Base-by-base conservation (phyloP, 2,797 vertebrate genomes). In the Fratercula arctica region DNA sequence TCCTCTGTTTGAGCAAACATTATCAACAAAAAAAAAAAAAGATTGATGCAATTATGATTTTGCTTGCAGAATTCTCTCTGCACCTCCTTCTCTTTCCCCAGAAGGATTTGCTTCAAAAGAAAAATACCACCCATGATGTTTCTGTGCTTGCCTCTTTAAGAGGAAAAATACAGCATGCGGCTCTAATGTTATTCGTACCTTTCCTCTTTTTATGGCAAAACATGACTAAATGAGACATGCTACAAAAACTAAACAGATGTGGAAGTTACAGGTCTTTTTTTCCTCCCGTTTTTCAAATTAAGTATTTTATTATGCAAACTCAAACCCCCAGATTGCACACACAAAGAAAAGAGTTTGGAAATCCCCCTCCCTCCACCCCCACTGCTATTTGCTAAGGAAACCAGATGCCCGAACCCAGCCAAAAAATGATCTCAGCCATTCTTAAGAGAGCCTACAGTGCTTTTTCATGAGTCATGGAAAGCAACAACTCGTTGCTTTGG, bases 381-480 rank as follows among this genome's bases (percentile, higher is more conserved):
- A 85, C 63, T 67, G 76, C 95, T 96, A 77, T 94, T 94, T 70
- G 83, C 93, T 92, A 88, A 92, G 89, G 96, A 97, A 97, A 96
- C 95, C 96, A 96, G 94, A 96, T 96, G 89, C 87, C 57, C 51
- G 35, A 41, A 75, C 33, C 33, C 66, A 72, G 96, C 97, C 95
- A 97, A 95, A 95, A 96, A 95, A 76, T 97, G 91, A 97, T 83
- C 96, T 97, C 97, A 97, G 84, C 94, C 93, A 94, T 95, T 96
- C 96, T 97, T 96, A 84, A 95, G 93, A 91, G 77, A 96, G 93
- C 82, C 94, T 85, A 75, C 95, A 81, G 92, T 68, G 93, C 91
- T 88, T 97, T 97, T 95, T 96, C 94, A 96, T 97, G 97, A 97
- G 96, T 97, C 97, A 97, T 82, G 94, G 96, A 96, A 97, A 97